A percentile compares a stretch with the other conserved stretches of the same genome.
Evolutionary conservation across 2,797 vertebrate species (phyloP).

Genomic region (Selene dorsalis): DNA sequence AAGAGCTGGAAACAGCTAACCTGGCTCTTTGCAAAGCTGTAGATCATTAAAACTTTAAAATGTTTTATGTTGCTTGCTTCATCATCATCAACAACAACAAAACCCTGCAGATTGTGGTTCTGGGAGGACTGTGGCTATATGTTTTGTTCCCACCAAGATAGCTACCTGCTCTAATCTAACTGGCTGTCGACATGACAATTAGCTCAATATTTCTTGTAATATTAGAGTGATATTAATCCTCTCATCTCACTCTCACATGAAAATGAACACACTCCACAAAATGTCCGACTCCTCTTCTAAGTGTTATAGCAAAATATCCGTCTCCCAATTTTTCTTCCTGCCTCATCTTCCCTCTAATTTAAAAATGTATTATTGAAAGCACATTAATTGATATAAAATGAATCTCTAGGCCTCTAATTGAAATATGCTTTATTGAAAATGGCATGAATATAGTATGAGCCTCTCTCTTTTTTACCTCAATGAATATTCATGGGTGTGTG

Average conservation of each 20-base stretch:
- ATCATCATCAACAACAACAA: no score
- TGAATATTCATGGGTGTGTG: constrained; percentile 77
- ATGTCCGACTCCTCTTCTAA: background rate
- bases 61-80: background rate
- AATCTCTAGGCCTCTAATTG: constrained; percentile 67
- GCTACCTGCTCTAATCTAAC: background rate
- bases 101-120: background rate
- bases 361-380: constrained; percentile 76
- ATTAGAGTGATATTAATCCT: background rate
- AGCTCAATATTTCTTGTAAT: no score
- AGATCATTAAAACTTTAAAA: no score
- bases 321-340: constrained; percentile 32
- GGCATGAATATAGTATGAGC: constrained; percentile 70
- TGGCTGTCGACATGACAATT: background rate
- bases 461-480: constrained; percentile 57
- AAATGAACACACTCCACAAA: background rate
- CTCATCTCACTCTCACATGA: background rate
- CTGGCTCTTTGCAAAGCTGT: background rate
- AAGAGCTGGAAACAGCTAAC: background rate
- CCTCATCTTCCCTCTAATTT: constrained; percentile 54
- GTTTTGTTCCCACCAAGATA: background rate
- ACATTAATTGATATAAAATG: constrained; percentile 69
- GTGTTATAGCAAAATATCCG: constrained; percentile 16
- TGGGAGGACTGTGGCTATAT: background rate
- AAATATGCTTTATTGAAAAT: constrained; percentile 80